Conservation (phyloP, 2,797 vertebrate genomes). For the Triplophysa bombifrons region DNA sequence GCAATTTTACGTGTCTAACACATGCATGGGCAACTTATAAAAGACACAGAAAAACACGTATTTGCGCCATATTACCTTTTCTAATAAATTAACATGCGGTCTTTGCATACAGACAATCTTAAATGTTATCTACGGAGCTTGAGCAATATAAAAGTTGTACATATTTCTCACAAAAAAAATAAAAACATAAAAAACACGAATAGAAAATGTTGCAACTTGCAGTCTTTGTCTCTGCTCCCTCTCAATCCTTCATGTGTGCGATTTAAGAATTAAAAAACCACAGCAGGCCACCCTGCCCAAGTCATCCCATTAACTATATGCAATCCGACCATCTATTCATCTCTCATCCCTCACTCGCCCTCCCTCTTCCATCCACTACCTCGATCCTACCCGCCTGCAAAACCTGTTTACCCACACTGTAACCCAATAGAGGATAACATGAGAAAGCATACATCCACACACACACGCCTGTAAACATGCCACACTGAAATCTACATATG, state of each 20-base stretch:
- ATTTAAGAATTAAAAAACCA: slow-evolving; percentile 49
- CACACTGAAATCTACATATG: slow-evolving; percentile 2
- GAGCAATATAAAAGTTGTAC: too few species aligned
- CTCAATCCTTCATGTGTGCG: background rate
- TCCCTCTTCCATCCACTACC: slow-evolving; percentile 22
- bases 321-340: slow-evolving; percentile 42
- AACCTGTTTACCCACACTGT: slow-evolving; percentile 34
- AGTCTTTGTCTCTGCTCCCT: slow-evolving; percentile 4
- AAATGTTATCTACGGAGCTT: too few species aligned
- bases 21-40: too few species aligned
- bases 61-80: too few species aligned
- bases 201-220: background rate
- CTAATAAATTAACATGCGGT: too few species aligned
- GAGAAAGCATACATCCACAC: background rate
- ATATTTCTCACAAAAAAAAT: background rate
- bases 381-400: slow-evolving; percentile 37
- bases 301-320: slow-evolving; percentile 34
- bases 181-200: too few species aligned
- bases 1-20: too few species aligned
- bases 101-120: too few species aligned
- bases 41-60: too few species aligned
- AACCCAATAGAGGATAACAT: slow-evolving; percentile 22
- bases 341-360: slow-evolving; percentile 37
- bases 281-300: slow-evolving; percentile 17
- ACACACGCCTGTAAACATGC: background rate